Percentiles rank a stretch among this genome's conserved stretches.
These are phyloP conservation scores for Apoda limacodes DNA, from an alignment of 2,888 invertebrate species.

Conservation along the genomic window DNA sequence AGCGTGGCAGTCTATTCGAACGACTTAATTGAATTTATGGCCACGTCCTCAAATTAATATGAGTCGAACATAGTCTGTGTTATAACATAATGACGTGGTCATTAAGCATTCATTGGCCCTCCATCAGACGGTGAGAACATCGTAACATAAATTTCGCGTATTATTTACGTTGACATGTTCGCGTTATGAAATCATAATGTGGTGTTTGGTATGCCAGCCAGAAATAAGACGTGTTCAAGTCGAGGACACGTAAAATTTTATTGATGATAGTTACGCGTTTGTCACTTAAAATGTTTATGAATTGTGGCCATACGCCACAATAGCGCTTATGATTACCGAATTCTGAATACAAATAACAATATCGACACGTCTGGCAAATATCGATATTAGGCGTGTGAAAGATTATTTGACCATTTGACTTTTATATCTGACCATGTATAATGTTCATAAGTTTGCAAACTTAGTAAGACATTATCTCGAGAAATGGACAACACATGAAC, in stretches of 20 bases:
- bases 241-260: constrained; percentile 30
- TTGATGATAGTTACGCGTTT: constrained; percentile 16
- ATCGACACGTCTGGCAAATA: too few species aligned
- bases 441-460: too few species aligned
- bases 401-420: too few species aligned
- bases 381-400: too few species aligned
- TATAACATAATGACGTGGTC: constrained; percentile 37
- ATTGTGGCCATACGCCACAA: too few species aligned
- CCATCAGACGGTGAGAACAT: constrained; percentile 61
- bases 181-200: constrained; percentile 68
- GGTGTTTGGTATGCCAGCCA: constrained; percentile 50
- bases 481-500: too few species aligned
- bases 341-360: too few species aligned
- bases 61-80: constrained; percentile 41
- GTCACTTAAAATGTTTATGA: too few species aligned
- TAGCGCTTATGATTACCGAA: too few species aligned
- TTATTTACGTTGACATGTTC: constrained; percentile 65
- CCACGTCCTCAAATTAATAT: constrained; percentile 63
- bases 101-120: constrained; percentile 56
- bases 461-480: too few species aligned
- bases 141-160: constrained; percentile 70
- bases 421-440: too few species aligned
- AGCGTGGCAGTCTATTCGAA: too few species aligned
- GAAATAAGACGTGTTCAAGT: constrained; percentile 42
- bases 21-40: constrained; percentile 64